Evolutionary conservation across 2,888 invertebrate species (phyloP).

Genomic region (Phalangium opilio): DNA sequence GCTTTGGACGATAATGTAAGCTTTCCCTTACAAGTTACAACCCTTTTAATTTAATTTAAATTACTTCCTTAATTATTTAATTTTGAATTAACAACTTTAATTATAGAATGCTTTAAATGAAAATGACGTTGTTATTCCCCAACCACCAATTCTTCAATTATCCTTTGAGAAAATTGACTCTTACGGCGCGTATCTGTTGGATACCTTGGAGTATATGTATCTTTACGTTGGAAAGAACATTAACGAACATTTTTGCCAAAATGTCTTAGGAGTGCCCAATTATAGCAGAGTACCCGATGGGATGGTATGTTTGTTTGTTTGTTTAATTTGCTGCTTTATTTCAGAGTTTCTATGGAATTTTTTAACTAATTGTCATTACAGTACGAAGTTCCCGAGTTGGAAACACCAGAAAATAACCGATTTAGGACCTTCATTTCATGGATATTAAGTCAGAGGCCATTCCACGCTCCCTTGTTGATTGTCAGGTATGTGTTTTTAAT

Average conservation of each 20-base stretch:
- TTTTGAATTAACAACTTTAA: neutral
- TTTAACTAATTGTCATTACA: constrained; percentile 29
- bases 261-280: constrained; percentile 57
- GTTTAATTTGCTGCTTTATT: neutral
- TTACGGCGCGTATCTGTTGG: constrained; percentile 77
- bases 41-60: constrained; percentile 4
- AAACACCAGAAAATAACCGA: constrained; percentile 53
- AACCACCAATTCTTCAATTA: constrained; percentile 64
- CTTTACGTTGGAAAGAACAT: constrained; percentile 70
- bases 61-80: constrained; percentile 13
- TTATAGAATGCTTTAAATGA: neutral
- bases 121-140: constrained; percentile 20
- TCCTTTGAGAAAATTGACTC: constrained; percentile 56
- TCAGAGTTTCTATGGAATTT: neutral
- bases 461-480: constrained; percentile 45
- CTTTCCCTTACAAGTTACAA: constrained; percentile 4
- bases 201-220: constrained; percentile 64
- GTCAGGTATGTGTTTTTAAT: constrained; percentile 45
- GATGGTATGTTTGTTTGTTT: constrained; percentile 29
- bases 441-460: constrained; percentile 72
- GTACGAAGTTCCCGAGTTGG: constrained; percentile 58
- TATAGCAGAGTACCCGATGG: constrained; percentile 54
- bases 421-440: constrained; percentile 63
- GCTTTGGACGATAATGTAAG: constrained; percentile 42
- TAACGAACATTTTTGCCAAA: constrained; percentile 54